Percentiles rank a stretch among this genome's conserved stretches.
Evolutionary conservation across 2,888 invertebrate genomes (phyloP).

Genomic region (Stenchaetothrips biformis): DNA sequence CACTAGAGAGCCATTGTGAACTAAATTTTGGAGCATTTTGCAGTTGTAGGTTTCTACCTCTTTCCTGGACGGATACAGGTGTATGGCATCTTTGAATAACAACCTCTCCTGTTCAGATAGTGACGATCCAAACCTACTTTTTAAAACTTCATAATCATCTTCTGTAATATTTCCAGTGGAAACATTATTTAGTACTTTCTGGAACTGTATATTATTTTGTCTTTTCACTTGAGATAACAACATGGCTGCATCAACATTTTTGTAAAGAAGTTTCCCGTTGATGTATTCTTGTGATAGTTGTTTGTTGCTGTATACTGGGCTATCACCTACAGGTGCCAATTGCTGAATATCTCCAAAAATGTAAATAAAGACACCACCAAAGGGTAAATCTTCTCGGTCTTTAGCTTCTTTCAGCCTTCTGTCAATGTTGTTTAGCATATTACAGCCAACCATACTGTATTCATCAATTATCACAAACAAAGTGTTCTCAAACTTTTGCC

Average conservation of each 20-base stretch:
- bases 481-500: background rate
- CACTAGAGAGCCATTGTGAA: background rate
- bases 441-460: background rate
- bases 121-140: background rate
- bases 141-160: background rate
- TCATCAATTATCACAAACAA: background rate
- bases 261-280: background rate
- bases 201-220: background rate
- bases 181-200: background rate
- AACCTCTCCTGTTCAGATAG: background rate
- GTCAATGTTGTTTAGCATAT: background rate
- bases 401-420: background rate
- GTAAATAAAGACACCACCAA: background rate
- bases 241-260: background rate
- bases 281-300: background rate
- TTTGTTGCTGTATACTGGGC: background rate
- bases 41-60: background rate
- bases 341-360: background rate
- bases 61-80: background rate
- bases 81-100: background rate
- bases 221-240: background rate
- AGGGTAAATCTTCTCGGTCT: background rate
- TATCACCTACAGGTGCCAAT: background rate
- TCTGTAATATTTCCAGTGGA: background rate
- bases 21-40: background rate